phyloP scores from a whole-genome alignment of 1,140 invertebrate species.

The Drosophila ananassae region DNA sequence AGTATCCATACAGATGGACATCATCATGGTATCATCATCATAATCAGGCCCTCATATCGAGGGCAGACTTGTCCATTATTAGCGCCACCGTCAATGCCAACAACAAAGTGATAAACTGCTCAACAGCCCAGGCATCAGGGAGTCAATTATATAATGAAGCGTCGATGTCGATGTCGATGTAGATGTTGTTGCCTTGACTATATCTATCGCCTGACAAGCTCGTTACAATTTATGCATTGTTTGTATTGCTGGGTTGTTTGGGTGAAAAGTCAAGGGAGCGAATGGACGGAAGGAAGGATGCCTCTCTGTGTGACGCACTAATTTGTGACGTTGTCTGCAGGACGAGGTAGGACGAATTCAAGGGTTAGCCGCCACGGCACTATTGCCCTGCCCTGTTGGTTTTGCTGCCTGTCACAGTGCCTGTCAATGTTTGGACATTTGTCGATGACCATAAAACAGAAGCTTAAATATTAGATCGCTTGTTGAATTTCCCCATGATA shows the following conservation, averaged over 20 bases:
- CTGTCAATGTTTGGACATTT: conserved; percentile 49
- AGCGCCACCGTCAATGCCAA: conserved; percentile 26
- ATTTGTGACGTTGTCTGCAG: conserved; percentile 31
- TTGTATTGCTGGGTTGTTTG: conserved; percentile 21
- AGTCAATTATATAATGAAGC: conserved; percentile 60
- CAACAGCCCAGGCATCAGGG: conserved; percentile 50
- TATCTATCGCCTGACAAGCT: conserved; percentile 46
- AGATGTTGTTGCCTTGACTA: conserved; percentile 21
- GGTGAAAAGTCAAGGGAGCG: background rate
- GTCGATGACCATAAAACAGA: conserved; percentile 44
- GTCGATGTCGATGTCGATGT: conserved; percentile 18
- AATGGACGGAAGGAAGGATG: conserved; percentile 1
- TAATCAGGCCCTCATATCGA: conserved; percentile 21
- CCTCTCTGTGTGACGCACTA: conserved; percentile 33
- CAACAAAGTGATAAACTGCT: conserved; percentile 59
- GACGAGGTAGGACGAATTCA: conserved; percentile 1
- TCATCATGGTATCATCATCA: conserved; percentile 24
- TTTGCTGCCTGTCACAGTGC: conserved; percentile 40
- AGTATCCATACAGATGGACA: conserved; percentile 1
- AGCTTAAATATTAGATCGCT: conserved; percentile 44
- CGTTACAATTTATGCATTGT: conserved; percentile 61
- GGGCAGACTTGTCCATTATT: conserved; percentile 33
- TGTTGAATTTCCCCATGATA: conserved; percentile 14
- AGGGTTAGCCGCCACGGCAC: conserved; percentile 10
- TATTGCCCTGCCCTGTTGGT: conserved; percentile 12